Percentiles rank a stretch among this genome's conserved stretches.
These are phyloP conservation scores for Prolemur simus DNA, from an alignment of 2,113 vertebrate genomes.

Conservation along the genomic window DNA sequence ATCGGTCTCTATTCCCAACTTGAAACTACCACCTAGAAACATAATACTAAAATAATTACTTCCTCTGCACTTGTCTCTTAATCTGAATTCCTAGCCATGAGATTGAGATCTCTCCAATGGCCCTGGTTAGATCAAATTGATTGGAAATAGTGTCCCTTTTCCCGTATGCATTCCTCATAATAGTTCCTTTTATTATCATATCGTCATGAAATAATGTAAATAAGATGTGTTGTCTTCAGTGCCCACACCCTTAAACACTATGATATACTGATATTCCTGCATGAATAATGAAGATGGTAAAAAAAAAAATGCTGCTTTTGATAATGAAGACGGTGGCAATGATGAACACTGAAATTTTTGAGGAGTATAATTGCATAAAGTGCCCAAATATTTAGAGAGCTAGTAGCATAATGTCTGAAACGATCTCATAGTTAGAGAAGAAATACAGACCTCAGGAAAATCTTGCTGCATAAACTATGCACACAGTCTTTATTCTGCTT, in stretches of 20 bases:
- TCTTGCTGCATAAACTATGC: neutral
- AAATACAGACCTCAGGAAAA: neutral
- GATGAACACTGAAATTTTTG: neutral
- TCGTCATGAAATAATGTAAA: neutral
- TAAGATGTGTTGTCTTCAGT: neutral
- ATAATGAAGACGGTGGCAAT: too few species aligned
- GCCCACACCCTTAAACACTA: too few species aligned
- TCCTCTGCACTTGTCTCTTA: neutral
- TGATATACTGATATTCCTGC: neutral
- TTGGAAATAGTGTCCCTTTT: neutral
- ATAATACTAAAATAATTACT: neutral
- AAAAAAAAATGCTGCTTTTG: neutral
- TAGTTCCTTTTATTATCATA: fast-evolving
- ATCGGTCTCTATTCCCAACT: neutral
- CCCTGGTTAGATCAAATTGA: neutral
- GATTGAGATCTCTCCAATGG: fast-evolving
- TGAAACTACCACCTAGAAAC: neutral
- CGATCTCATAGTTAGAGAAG: neutral
- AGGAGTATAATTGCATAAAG: neutral
- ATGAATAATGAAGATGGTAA: neutral
- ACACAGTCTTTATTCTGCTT: too few species aligned
- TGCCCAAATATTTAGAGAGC: neutral
- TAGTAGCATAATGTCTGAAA: neutral
- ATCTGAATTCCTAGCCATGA: neutral
- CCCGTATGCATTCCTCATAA: too few species aligned